These are phyloP conservation scores for Cirrhinus molitorella DNA, from an alignment of 2,797 vertebrate species.

Conservation along the genomic window DNA sequence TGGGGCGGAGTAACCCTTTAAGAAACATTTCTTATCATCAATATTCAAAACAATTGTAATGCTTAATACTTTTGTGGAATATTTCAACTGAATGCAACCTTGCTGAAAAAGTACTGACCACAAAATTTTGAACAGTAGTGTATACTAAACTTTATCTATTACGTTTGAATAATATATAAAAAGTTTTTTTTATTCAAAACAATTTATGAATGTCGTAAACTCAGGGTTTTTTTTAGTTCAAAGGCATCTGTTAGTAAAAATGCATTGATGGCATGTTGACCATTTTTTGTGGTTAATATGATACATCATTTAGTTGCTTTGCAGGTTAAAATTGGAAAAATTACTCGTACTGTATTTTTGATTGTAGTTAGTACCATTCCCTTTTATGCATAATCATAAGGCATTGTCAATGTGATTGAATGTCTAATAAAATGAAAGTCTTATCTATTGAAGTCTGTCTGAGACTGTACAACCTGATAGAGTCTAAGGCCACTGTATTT, in stretches of 20 bases:
- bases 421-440: background rate
- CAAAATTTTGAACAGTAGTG: background rate
- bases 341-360: background rate
- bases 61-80: too few species aligned
- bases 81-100: too few species aligned
- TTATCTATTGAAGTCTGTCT: slow-evolving; percentile 4
- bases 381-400: slow-evolving; percentile 6
- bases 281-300: background rate
- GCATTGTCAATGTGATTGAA: background rate
- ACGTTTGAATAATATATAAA: background rate
- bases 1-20: too few species aligned
- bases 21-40: background rate
- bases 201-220: slow-evolving; percentile 5
- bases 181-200: background rate
- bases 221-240: background rate
- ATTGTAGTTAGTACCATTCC: slow-evolving; percentile 6
- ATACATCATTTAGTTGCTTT: background rate
- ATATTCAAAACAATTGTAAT: background rate
- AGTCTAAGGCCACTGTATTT: slow-evolving; percentile 76
- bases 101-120: background rate
- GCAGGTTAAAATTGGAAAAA: background rate
- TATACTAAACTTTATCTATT: background rate
- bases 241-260: slow-evolving; percentile 23
- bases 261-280: background rate
- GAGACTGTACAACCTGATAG: background rate